phyloP scores from a whole-genome alignment of 2,888 invertebrate species.

The Galerucella calmariensis region DNA sequence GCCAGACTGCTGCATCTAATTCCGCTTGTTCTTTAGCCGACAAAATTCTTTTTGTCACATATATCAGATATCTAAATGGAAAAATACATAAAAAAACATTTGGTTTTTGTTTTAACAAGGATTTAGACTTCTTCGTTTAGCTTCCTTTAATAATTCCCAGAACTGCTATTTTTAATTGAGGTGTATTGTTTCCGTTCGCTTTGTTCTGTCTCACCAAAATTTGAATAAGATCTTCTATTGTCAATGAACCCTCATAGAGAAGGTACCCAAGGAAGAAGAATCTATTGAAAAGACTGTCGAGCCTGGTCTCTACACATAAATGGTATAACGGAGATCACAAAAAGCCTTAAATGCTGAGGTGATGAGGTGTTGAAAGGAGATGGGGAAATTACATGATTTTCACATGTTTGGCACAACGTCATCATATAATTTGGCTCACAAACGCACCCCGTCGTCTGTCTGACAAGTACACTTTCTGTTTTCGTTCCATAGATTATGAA shows the following conservation, averaged over 20 bases:
- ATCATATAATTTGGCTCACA: too few species aligned
- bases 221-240: background rate
- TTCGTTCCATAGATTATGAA: too few species aligned
- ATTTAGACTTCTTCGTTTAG: conserved; percentile 5
- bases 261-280: too few species aligned
- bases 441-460: too few species aligned
- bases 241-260: background rate
- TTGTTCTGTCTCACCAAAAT: background rate
- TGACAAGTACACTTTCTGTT: too few species aligned
- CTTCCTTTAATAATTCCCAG: conserved; percentile 15
- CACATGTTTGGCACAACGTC: too few species aligned
- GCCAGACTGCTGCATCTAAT: conserved; percentile 49
- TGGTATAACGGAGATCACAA: too few species aligned
- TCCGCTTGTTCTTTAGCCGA: conserved; percentile 21
- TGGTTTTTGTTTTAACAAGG: conserved; percentile 28
- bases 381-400: too few species aligned
- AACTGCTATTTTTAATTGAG: conserved; percentile 3
- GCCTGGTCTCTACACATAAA: too few species aligned
- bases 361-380: too few species aligned
- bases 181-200: background rate
- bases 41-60: conserved; percentile 30
- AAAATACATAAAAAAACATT: conserved; percentile 34
- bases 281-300: too few species aligned
- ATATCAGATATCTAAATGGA: conserved; percentile 32
- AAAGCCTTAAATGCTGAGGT: too few species aligned